phyloP scores from a whole-genome alignment of 2,888 invertebrate species.

The Xestia c-nigrum region DNA sequence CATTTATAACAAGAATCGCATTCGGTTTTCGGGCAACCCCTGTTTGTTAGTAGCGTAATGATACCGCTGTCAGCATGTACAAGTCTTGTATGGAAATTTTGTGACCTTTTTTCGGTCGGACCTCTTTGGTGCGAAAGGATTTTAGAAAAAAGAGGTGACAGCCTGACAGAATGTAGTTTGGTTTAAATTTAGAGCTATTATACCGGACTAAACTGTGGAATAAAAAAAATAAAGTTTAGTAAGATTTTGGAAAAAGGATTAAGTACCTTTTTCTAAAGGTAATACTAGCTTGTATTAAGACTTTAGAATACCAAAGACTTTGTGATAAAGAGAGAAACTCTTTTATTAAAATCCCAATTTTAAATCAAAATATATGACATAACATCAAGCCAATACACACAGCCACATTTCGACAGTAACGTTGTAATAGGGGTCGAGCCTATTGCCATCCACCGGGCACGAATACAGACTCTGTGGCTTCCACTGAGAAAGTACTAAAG shows the following conservation, averaged over 20 bases:
- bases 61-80: slow-evolving; percentile 53
- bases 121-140: slow-evolving; percentile 41
- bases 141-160: slow-evolving; percentile 30
- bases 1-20: slow-evolving; percentile 62
- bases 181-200: slow-evolving; percentile 14
- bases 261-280: too few relatives aligned
- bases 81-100: slow-evolving; percentile 41
- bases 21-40: slow-evolving; percentile 56
- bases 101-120: slow-evolving; percentile 38
- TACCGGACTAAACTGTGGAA: not conserved
- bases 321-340: too few relatives aligned
- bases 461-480: too few relatives aligned
- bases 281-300: not conserved
- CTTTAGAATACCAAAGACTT: too few relatives aligned
- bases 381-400: too few relatives aligned
- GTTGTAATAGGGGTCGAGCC: too few relatives aligned
- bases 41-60: slow-evolving; percentile 58
- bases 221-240: slow-evolving; percentile 6
- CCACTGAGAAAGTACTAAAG: too few relatives aligned
- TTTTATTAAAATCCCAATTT: too few relatives aligned
- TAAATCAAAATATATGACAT: too few relatives aligned
- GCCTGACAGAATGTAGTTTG: not conserved
- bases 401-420: too few relatives aligned
- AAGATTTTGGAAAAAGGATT: not conserved
- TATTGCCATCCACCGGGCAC: too few relatives aligned